Base-by-base conservation (phyloP, 2,888 invertebrate species). In the Calameuta idolon region DNA sequence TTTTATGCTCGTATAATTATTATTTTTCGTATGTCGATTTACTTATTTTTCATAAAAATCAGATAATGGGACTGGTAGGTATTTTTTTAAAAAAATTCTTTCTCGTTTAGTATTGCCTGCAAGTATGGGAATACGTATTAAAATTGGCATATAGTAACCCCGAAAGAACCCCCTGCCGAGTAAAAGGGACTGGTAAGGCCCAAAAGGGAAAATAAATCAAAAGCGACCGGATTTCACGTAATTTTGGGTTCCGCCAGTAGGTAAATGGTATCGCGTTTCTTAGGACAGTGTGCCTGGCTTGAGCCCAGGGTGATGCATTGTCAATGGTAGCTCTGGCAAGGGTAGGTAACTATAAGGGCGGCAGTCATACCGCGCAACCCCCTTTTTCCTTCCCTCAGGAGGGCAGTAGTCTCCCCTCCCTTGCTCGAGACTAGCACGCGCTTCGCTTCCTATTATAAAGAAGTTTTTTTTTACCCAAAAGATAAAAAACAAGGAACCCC, bases 181-280 rank as follows among this genome's bases (percentile, higher is more conserved):
- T 55, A 23, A 55, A 23, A 55, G 55, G 55, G 55, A 23, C 55
- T 55, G 55, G 55, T 23, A 55, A 55, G 55, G 23, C 55, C 12
- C 71, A 71, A 34, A 12, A 34, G 71, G 33, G 31, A 71, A 34
- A 71, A 34, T 34, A 71, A 71, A 34, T 71, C 31, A 34, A 76
- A 79, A 12, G 76, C 69, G 76, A 55, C 76, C 74, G 76, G 79
- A 79, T 79, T 79, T 74, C 69, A 84, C 85, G 86, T 89, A 89
- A 89, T 89, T 88, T 85, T 82, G 87, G 89, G 89, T 89, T 87
- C 87, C 85, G 79, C 80, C 81, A 77, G 84, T 86, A 88, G 77
- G 85, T 86, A 88, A 89, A 87, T 81, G 85, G 86, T 89, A 89
- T 89, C 89, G 88, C 88, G 83, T 89, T 89, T 88, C 89, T 88